A percentile compares a stretch with the other conserved stretches of the same genome.
phyloP scores from a whole-genome alignment of 2,888 invertebrate species.

The Drosophila robusta region DNA sequence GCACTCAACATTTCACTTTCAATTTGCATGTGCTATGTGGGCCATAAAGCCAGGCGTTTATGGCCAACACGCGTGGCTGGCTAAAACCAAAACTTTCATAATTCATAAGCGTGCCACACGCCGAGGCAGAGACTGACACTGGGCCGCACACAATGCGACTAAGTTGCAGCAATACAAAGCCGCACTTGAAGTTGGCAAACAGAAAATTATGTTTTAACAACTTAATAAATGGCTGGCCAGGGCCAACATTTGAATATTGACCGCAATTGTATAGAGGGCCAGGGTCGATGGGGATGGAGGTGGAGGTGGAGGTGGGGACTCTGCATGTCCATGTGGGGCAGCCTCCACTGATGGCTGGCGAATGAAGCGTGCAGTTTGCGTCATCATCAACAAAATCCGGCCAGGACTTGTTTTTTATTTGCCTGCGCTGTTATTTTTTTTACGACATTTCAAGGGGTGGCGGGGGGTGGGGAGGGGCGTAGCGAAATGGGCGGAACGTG shows the following conservation, averaged over 20 bases:
- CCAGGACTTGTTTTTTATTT: conserved; percentile 62
- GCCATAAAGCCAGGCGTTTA: conserved; percentile 69
- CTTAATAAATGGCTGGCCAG: conserved; percentile 65
- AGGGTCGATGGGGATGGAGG: not conserved
- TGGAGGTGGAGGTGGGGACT: no score
- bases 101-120: conserved; percentile 61
- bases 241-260: conserved; percentile 67
- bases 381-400: conserved; percentile 50
- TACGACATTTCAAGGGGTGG: conserved; percentile 49
- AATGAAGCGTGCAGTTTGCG: conserved; percentile 53
- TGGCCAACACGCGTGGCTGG: conserved; percentile 71
- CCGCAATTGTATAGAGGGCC: conserved; percentile 5
- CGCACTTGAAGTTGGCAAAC: conserved; percentile 61
- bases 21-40: conserved; percentile 67
- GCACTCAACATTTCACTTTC: conserved; percentile 72
- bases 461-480: conserved; percentile 1
- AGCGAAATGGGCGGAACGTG: not conserved
- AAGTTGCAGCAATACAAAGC: conserved; percentile 31
- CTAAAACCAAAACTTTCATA: conserved; percentile 64
- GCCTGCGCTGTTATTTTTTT: conserved; percentile 50
- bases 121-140: conserved; percentile 10
- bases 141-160: not conserved
- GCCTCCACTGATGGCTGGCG: conserved; percentile 31
- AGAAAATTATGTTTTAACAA: conserved; percentile 69
- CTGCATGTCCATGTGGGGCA: conserved; percentile 25